A percentile compares a stretch with the other conserved stretches of the same genome.
These are phyloP conservation scores for Heteromurus nitidus DNA, from an alignment of 2,888 invertebrate genomes.

Conservation along the genomic window DNA sequence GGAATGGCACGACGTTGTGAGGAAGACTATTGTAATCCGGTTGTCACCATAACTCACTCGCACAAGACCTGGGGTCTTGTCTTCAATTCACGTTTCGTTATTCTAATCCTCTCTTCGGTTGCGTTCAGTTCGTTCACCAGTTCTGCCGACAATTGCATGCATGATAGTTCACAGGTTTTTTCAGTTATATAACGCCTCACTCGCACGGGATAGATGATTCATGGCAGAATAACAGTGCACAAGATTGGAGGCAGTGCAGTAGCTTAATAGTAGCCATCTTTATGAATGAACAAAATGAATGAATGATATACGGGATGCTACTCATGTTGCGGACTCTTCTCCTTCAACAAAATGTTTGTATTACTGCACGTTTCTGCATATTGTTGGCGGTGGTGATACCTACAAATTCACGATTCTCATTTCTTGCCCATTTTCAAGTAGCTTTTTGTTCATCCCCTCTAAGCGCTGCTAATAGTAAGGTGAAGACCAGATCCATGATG, in stretches of 20 bases:
- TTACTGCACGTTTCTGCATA: not conserved
- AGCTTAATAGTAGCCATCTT: slow-evolving; percentile 20
- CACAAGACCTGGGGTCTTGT: slow-evolving; percentile 52
- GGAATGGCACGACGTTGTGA: slow-evolving; percentile 30
- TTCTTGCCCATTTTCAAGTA: slow-evolving; percentile 43
- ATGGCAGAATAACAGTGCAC: too few species aligned
- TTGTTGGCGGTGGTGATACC: slow-evolving; percentile 1
- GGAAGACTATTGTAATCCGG: slow-evolving; percentile 65
- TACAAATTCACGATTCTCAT: slow-evolving; percentile 34
- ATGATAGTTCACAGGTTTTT: too few species aligned
- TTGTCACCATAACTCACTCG: slow-evolving; percentile 66
- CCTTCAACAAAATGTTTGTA: not conserved
- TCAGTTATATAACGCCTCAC: slow-evolving; percentile 5
- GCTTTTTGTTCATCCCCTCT: slow-evolving; percentile 42
- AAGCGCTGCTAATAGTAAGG: slow-evolving; percentile 56
- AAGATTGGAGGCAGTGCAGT: slow-evolving; percentile 1
- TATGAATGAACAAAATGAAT: slow-evolving; percentile 35
- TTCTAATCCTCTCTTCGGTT: slow-evolving; percentile 58
- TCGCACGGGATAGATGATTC: slow-evolving; percentile 1
- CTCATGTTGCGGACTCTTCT: not conserved
- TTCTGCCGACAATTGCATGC: too few species aligned
- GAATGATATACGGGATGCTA: slow-evolving; percentile 12
- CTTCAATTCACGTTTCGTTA: slow-evolving; percentile 60
- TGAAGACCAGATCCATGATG: slow-evolving; percentile 45
- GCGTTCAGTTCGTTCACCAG: slow-evolving; percentile 45